phyloP scores from a whole-genome alignment of 2,113 vertebrate species.

The Heterotis niloticus region DNA sequence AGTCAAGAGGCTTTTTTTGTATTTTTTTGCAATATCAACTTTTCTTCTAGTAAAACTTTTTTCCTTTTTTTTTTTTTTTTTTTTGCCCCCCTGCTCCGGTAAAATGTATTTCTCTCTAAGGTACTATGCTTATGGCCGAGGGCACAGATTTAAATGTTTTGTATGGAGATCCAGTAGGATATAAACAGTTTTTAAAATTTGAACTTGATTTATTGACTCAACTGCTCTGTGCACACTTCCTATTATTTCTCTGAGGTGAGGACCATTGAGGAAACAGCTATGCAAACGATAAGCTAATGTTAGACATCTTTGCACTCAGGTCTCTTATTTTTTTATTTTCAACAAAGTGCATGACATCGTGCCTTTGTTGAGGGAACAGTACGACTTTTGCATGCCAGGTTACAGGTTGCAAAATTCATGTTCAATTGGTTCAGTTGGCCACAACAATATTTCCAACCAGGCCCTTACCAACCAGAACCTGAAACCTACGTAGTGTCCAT shows the following conservation, averaged over 20 bases:
- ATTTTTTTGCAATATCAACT: constrained; percentile 39
- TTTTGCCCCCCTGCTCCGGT: constrained; percentile 52
- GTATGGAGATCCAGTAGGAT: background rate
- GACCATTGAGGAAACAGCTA: background rate
- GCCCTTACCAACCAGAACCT: constrained; percentile 80
- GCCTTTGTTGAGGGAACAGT: constrained; percentile 37
- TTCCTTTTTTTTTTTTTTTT: constrained; percentile 49
- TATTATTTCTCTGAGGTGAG: background rate
- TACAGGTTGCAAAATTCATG: constrained; percentile 60
- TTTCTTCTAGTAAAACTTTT: constrained; percentile 51
- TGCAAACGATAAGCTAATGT: background rate
- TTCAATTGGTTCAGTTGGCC: constrained; percentile 85
- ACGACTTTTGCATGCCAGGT: constrained; percentile 51
- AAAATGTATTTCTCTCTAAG: background rate
- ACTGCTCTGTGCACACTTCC: background rate
- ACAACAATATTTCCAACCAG: constrained; percentile 84
- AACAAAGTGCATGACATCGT: constrained; percentile 24
- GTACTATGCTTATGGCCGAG: constrained; percentile 6
- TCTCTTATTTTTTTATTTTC: too few relatives aligned
- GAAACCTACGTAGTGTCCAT: constrained; percentile 83
- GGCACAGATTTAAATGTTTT: constrained; percentile 20
- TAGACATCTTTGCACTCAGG: background rate
- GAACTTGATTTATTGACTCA: background rate
- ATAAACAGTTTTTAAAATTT: background rate
- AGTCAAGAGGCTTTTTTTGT: constrained; percentile 59